These are phyloP conservation scores for Hecatera dysodea DNA, from an alignment of 2,888 invertebrate species.

Conservation along the genomic window DNA sequence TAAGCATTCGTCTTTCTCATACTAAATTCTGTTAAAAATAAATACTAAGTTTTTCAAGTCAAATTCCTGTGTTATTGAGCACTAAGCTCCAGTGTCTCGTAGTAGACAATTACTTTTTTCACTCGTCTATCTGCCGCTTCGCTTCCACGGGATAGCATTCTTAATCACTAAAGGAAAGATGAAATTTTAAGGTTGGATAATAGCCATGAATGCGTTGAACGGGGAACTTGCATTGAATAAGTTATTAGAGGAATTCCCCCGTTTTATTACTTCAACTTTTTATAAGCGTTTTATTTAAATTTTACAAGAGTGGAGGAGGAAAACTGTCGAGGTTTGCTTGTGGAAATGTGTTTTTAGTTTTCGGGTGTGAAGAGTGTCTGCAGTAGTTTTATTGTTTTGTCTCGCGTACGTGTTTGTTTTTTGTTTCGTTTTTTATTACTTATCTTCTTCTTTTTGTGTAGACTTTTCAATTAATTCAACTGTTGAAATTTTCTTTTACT, in stretches of 20 bases:
- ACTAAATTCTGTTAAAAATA: too few species aligned
- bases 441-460: too few species aligned
- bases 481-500: too few species aligned
- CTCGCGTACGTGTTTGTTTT: background rate
- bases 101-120: too few species aligned
- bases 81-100: too few species aligned
- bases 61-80: too few species aligned
- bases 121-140: background rate
- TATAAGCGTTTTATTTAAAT: conserved; percentile 51
- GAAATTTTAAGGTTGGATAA: conserved; percentile 68
- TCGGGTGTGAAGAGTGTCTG: background rate
- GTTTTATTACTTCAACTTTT: conserved; percentile 61
- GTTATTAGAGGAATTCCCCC: conserved; percentile 64
- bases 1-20: too few species aligned
- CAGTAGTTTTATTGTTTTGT: background rate
- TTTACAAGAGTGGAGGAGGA: conserved; percentile 27
- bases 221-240: conserved; percentile 68
- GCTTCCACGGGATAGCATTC: conserved; percentile 19
- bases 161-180: conserved; percentile 48
- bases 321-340: conserved; percentile 19
- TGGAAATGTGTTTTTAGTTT: background rate
- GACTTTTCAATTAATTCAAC: too few species aligned
- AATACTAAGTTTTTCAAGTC: too few species aligned
- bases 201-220: conserved; percentile 64
- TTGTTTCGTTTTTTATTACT: background rate